Evolutionary conservation across 2,797 vertebrate genomes (phyloP), one percentile per base, ranked within the genome.

Genomic region (Phoeniculus purpureus): DNA sequence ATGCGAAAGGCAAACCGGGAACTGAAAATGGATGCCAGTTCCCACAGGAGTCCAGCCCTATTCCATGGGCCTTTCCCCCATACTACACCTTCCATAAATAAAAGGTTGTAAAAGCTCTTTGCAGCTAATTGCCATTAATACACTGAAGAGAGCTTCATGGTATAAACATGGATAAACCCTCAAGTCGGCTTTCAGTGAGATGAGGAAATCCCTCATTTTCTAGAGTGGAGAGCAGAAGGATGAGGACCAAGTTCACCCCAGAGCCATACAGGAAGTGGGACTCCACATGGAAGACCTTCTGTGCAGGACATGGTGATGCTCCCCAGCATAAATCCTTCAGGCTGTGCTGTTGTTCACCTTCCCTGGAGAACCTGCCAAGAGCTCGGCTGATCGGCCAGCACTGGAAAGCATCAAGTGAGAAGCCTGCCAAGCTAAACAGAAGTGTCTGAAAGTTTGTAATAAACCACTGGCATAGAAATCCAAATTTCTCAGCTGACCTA

Each of bases 341-440:
- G 52, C 1, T 13, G 0, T 16, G 48, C 66, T 34, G 52, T 7
- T 51, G 54, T 78, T 85, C 86, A 60, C n/a, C 73, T 78, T 52
- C 68, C 29, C 32, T 8, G 1, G 60, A 50, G 56, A 56, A 62
- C 8, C 45, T 62, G 81, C 72, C 80, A 48, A 34, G 10, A 84
- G 83, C 75, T 66, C 65, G 29, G 66, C 65, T 50, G 18, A 80
- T 75, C 75, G 85, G 91, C 86, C 94, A 94, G 1, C 88, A 50
- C 88, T 94, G 88, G 93, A 90, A 93, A 95, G 93, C 94, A 75
- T 61, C 43, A 14, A 75, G 68, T 6, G 55, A 92, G 72, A 70
- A 92, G 79, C 56, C 81, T 94, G 94, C 95, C 94, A 96, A 93
- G 43, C 81, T 62, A 92, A 95, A 94, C 90, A 93, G n/a, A 21